A percentile compares a stretch with the other conserved stretches of the same genome.
These are phyloP conservation scores for Glyptemys insculpta DNA, from an alignment of 2,797 vertebrate species.

Conservation along the genomic window DNA sequence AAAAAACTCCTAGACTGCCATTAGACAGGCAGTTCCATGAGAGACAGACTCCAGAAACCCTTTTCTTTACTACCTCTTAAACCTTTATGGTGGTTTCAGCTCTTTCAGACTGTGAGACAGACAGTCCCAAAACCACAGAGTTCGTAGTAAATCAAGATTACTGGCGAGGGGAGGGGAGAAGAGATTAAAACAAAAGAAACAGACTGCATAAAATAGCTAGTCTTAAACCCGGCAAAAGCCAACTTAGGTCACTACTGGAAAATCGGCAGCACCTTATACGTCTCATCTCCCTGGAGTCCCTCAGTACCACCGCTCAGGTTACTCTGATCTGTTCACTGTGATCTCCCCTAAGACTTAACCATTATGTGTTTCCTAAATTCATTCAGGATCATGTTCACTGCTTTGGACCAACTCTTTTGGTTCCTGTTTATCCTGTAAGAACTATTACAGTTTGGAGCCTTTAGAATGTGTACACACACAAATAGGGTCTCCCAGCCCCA, in stretches of 20 bases:
- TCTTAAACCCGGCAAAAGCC: not conserved
- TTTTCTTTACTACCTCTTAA: not conserved
- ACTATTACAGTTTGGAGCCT: not conserved
- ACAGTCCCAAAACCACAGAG: not conserved
- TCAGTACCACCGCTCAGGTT: not conserved
- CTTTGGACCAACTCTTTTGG: not conserved
- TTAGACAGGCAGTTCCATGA: not conserved
- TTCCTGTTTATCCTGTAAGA: not conserved
- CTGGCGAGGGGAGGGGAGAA: not conserved
- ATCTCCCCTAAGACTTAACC: not conserved
- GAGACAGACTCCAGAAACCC: not conserved
- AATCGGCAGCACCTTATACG: not conserved
- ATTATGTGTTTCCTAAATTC: not conserved
- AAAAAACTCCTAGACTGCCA: not conserved
- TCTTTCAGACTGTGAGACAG: not conserved
- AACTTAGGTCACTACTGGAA: not conserved
- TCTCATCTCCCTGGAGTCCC: not conserved
- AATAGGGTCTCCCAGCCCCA: not conserved
- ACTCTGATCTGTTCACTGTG: not conserved
- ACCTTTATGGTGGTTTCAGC: not conserved
- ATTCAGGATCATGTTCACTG: not conserved
- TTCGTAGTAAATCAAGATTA: not conserved
- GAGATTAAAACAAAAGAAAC: not conserved
- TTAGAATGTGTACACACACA: not conserved
- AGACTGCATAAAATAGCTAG: not conserved